Evolutionary conservation across 2,797 vertebrate species (phyloP).

Genomic region (Alca torda): DNA sequence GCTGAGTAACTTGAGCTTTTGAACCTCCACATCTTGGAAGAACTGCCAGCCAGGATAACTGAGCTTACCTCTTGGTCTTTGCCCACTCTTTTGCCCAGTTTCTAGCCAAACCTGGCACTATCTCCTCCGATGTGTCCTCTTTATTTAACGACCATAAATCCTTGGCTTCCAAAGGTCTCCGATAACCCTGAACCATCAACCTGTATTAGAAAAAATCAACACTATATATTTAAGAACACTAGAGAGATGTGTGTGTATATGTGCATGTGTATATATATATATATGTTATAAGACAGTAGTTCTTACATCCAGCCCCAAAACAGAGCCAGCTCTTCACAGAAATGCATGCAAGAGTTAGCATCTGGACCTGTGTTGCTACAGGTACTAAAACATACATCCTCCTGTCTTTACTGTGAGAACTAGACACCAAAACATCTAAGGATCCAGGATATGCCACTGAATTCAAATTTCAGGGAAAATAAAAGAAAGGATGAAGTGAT

Average conservation of each 20-base stretch:
- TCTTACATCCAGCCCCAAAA: neutral
- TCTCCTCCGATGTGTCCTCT: slow-evolving; percentile 83
- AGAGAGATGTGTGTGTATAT: rapidly evolving
- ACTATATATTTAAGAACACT: neutral
- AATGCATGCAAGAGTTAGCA: neutral
- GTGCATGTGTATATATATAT: rapidly evolving
- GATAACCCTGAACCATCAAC: slow-evolving; percentile 87
- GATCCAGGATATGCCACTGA: neutral
- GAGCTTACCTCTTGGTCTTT: slow-evolving; percentile 85
- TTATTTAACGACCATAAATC: slow-evolving; percentile 93
- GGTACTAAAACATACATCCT: neutral
- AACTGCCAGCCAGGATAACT: neutral
- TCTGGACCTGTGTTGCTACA: neutral
- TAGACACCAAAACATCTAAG: neutral
- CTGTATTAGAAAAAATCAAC: slow-evolving; percentile 68
- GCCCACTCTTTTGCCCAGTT: slow-evolving; percentile 88
- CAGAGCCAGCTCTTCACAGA: neutral
- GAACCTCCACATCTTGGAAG: neutral
- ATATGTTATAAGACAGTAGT: neutral
- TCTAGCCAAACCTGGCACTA: slow-evolving; percentile 85
- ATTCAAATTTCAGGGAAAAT: neutral
- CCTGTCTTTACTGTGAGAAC: neutral
- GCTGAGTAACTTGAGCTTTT: neutral
- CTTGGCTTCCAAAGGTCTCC: slow-evolving; percentile 85
- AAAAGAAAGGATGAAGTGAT: neutral